Evolutionary conservation across 2,888 invertebrate genomes (phyloP), one percentile per base, ranked within the genome.

Genomic region (Drosophila pseudotakahashii): DNA sequence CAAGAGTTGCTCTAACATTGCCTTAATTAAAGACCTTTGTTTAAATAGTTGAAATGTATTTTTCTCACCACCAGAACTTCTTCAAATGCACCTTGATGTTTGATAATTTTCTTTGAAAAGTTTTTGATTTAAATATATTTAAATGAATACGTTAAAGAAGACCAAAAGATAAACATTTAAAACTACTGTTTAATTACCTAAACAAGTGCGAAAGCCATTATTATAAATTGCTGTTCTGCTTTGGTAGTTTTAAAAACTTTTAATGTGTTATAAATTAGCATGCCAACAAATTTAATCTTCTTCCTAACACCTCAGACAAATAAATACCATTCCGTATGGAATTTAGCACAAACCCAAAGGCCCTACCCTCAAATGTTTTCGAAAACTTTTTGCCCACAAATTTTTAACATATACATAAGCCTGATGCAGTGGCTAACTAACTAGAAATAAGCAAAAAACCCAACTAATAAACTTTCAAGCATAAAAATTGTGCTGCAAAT

Each of bases 391-490:
- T 47, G 2, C 7, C 11, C 44, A 26, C 45, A 32, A n/a, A 66
- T 52, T 66, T 44, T 30, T 10, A 32, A 32, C 54, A 54, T 19
- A 41, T 23, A 10, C 30, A 64, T 44, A 44, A 64, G 63, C 45
- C 63, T 48, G 48, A 62, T 48, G 3, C 34, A 62, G 23, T 34
- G 63, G 41, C 34, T 36, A 61, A 63, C 62, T 63, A 48, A 48
- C 62, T 48, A 13, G 3, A 58, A 32, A 41, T 32, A 30, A 34
- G 50, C 51, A 23, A 51, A 13, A 23, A 66, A 45, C 32, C 1
- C 7, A 11, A 39, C 66, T 66, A 66, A 68, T 66, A 66, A 68
- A 66, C 34, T 53, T 42, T 32, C 11, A 9, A 14, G 23, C 11
- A 11, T 6, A 45, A 26, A 41, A 64, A 78, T 72, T 67, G 50